phyloP scores from a whole-genome alignment of 1,140 invertebrate species.

The Himalopsyche phryganea region DNA sequence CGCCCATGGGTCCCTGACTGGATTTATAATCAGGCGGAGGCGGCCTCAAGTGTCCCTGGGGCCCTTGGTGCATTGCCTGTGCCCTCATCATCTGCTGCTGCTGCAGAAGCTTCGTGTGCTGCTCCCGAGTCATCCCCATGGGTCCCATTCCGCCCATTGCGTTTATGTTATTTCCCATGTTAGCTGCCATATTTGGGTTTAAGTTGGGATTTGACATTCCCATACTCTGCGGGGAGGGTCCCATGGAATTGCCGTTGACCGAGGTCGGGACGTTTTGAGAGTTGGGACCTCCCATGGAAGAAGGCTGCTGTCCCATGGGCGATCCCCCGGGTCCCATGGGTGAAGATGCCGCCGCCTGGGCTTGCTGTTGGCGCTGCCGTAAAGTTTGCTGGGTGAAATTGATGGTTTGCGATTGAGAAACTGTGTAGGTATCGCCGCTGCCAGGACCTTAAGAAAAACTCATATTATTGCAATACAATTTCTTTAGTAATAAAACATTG shows the following conservation, averaged over 20 bases:
- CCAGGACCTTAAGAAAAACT: conserved; percentile 39
- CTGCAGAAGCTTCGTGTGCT: conserved; percentile 62
- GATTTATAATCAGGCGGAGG: conserved; percentile 76
- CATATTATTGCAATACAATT: too few relatives aligned
- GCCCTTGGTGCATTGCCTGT: conserved; percentile 41
- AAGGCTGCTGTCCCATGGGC: conserved; percentile 13
- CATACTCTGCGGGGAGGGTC: conserved; percentile 19
- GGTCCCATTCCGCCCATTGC: conserved; percentile 42
- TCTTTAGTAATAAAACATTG: too few relatives aligned
- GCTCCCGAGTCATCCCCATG: conserved; percentile 53
- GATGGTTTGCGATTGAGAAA: conserved; percentile 77
- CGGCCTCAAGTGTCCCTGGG: conserved; percentile 55
- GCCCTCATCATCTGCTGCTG: conserved; percentile 57
- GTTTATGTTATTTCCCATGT: conserved; percentile 28
- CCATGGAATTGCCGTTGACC: conserved; percentile 37
- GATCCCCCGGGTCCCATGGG: conserved; percentile 20
- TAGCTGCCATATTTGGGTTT: conserved; percentile 20
- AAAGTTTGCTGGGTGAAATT: conserved; percentile 76
- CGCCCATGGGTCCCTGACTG: conserved; percentile 53
- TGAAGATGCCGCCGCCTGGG: conserved; percentile 10
- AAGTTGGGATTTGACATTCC: conserved; percentile 27
- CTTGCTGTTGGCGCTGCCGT: conserved; percentile 48
- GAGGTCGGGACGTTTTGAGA: conserved; percentile 36
- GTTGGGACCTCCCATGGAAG: not conserved
- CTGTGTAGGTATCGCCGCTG: conserved; percentile 62